Percentiles rank a stretch among this genome's conserved stretches.
Evolutionary conservation across 1,140 invertebrate genomes (phyloP).

Genomic region (Ips nitidus): DNA sequence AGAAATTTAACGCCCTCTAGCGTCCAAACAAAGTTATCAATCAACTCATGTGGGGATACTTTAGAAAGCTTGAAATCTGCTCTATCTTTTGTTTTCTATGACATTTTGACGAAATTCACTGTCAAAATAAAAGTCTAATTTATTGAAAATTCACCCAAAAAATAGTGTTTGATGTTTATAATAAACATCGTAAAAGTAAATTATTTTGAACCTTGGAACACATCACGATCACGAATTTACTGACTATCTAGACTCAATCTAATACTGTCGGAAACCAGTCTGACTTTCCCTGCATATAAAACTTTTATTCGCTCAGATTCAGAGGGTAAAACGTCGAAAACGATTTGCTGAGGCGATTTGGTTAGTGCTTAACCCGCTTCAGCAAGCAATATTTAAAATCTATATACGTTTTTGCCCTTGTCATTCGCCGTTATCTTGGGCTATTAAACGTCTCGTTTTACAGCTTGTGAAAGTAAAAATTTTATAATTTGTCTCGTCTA

Average conservation of each 20-base stretch:
- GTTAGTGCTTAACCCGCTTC: constrained; percentile 4
- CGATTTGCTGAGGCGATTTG: constrained; percentile 4
- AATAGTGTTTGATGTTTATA: no score
- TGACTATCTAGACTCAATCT: constrained; percentile 1
- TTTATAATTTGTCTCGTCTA: constrained; percentile 28
- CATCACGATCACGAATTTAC: background rate
- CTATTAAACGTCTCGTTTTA: constrained; percentile 19
- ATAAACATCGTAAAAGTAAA: no score
- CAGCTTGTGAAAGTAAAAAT: constrained; percentile 26
- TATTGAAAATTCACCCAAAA: no score
- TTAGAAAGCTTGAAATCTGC: no score
- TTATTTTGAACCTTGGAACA: no score
- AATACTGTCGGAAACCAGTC: background rate
- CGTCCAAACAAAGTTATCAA: no score
- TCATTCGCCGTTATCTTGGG: constrained; percentile 5
- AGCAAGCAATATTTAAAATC: constrained; percentile 21
- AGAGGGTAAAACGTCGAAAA: constrained; percentile 4
- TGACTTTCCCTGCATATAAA: constrained; percentile 4
- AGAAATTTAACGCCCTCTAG: no score
- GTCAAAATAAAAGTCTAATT: no score
- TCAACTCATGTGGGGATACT: no score
- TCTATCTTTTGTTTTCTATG: no score
- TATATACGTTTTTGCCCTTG: constrained; percentile 20
- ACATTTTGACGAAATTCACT: no score
- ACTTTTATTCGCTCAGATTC: constrained; percentile 8